phyloP scores from a whole-genome alignment of 2,888 invertebrate species.

The Dendrolimus houi region DNA sequence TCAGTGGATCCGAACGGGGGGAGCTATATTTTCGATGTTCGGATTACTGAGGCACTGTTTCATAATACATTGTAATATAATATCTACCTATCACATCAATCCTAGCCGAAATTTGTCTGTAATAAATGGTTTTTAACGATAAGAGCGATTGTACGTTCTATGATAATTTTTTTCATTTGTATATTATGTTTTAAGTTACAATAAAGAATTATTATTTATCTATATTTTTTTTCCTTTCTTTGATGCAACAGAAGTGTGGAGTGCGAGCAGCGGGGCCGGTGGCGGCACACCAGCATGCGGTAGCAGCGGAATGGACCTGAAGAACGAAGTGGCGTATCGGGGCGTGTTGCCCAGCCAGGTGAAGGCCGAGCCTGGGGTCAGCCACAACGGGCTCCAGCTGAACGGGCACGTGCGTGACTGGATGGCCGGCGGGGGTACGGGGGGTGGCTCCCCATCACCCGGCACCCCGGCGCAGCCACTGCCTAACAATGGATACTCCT shows the following conservation, averaged over 20 bases:
- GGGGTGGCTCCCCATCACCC: conserved; percentile 79
- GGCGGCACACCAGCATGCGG: conserved; percentile 72
- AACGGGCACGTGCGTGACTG: conserved; percentile 70
- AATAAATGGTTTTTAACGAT: too few species aligned
- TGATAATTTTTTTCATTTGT: too few species aligned
- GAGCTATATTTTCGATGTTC: too few species aligned
- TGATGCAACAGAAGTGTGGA: conserved; percentile 61
- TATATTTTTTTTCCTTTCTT: too few species aligned
- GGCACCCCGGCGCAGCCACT: conserved; percentile 79
- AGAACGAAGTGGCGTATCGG: conserved; percentile 79
- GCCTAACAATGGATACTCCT: conserved; percentile 87
- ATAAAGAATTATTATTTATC: too few species aligned
- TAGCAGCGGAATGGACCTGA: conserved; percentile 78
- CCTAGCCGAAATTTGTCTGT: too few species aligned
- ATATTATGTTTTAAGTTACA: too few species aligned
- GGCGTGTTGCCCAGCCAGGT: conserved; percentile 66
- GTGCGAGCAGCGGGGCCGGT: conserved; percentile 70
- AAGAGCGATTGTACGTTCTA: too few species aligned
- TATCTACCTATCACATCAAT: too few species aligned
- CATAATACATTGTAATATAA: too few species aligned
- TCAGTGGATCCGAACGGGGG: too few species aligned
- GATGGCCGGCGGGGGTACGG: conserved; percentile 67
- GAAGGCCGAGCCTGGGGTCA: conserved; percentile 68
- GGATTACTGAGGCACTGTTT: too few species aligned
- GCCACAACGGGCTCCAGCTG: conserved; percentile 67